Conservation (phyloP, 2,113 vertebrate species). For the Notiomystis cincta region DNA sequence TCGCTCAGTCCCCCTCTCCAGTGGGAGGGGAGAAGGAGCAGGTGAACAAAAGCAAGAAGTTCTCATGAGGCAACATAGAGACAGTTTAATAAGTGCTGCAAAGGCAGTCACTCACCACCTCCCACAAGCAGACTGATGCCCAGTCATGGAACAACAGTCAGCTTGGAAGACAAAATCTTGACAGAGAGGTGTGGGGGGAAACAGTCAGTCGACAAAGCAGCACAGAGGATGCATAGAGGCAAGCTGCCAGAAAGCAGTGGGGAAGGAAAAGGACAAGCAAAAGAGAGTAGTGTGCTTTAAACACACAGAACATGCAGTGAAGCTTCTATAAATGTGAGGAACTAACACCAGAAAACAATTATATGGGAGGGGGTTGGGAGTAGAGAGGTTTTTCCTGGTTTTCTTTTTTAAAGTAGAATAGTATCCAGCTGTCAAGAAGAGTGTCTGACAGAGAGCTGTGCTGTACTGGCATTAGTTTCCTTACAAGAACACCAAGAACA, state of each 20-base stretch:
- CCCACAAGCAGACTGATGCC: neutral
- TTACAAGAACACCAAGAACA: neutral
- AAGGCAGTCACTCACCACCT: neutral
- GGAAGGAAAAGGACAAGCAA: neutral
- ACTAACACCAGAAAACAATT: neutral
- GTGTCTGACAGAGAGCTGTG: neutral
- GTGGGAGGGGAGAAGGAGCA: neutral
- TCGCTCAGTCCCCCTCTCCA: fast-evolving
- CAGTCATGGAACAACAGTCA: neutral
- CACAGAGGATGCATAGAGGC: neutral
- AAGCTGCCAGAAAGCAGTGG: neutral
- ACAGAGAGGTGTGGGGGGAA: neutral
- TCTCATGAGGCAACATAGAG: neutral
- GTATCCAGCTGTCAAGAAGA: neutral
- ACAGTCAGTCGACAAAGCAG: neutral
- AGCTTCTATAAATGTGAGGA: neutral
- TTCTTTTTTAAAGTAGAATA: neutral
- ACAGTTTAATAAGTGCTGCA: neutral
- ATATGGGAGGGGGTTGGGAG: neutral
- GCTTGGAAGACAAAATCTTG: neutral
- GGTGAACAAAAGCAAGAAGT: neutral
- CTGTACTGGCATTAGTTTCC: neutral
- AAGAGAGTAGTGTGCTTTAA: neutral
- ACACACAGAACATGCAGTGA: neutral
- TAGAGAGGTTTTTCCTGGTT: neutral